A percentile compares a stretch with the other conserved stretches of the same genome.
Evolutionary conservation across 2,888 invertebrate genomes (phyloP).

Genomic region (Hemaris fuciformis): DNA sequence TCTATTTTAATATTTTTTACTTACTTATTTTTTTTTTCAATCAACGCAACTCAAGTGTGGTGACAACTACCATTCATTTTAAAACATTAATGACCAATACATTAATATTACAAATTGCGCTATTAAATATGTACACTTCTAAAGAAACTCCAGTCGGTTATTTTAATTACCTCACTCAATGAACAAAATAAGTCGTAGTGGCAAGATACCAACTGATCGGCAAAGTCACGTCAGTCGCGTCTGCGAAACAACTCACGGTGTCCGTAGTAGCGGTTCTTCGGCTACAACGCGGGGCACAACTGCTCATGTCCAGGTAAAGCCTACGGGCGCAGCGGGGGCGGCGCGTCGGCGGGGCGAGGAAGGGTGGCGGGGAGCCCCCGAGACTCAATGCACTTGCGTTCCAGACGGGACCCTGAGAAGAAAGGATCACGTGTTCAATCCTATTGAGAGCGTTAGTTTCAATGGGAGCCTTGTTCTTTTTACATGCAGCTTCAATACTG

Average conservation of each 20-base stretch:
- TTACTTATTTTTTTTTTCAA: too few relatives aligned
- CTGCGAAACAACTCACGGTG: conserved; percentile 41
- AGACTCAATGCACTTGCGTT: conserved; percentile 60
- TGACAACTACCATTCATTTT: too few relatives aligned
- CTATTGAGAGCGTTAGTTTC: background rate
- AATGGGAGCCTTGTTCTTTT: conserved; percentile 5
- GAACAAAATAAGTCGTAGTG: background rate
- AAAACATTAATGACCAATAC: too few relatives aligned
- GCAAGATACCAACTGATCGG: background rate
- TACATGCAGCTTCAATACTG: background rate
- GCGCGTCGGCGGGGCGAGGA: conserved; percentile 21
- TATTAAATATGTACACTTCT: too few relatives aligned
- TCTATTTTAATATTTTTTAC: too few relatives aligned
- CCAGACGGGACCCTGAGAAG: conserved; percentile 29
- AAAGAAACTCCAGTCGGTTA: too few relatives aligned
- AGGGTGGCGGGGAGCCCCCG: conserved; percentile 24
- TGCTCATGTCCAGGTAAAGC: conserved; percentile 69
- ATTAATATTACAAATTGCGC: too few relatives aligned
- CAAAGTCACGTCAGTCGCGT: conserved; percentile 13
- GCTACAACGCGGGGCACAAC: conserved; percentile 43
- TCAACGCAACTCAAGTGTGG: too few relatives aligned
- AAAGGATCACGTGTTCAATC: conserved; percentile 11
- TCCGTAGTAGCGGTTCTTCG: conserved; percentile 62
- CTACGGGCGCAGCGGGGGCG: conserved; percentile 43
- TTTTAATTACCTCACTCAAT: too few relatives aligned